Evolutionary conservation across 2,888 invertebrate genomes (phyloP), one percentile per base, ranked within the genome.

Genomic region (Rosalia funebris): DNA sequence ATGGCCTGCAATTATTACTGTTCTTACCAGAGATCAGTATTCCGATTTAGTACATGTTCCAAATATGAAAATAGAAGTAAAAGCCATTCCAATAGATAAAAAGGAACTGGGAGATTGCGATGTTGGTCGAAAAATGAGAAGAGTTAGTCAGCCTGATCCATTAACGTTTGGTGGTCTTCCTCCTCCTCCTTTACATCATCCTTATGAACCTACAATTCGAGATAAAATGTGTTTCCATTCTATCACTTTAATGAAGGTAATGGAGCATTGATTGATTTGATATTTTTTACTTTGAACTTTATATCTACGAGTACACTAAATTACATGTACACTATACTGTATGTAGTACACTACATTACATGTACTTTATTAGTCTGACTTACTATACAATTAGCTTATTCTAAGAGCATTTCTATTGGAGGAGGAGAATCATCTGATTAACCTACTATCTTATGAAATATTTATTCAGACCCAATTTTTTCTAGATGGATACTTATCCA

Each of bases 181-280:
- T 0, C 85, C 87, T 42, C 89, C 88, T 5, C 83, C 88, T 2
- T 83, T 91, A 14, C 89, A 91, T 70, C 84, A 86, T 11, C 86
- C 90, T 0, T 97, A 95, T 82, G 92, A 95, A 79, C 89, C 94
- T 0, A 94, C 95, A 0, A 85, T 92, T 46, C 90, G 91, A 74
- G 96, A 97, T 74, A 93, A 91, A 80, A 94, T 94, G 90, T 89
- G 92, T 76, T 98, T 95, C 82, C 93, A 96, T 82, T 91, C 96
- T 19, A 96, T 98, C 68, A 93, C 94, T 10, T 93, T 96, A 81
- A 97, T 98, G 96, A 94, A 94, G 86, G 91, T 66, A 15, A 12
- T n/a, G n/a, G n/a, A n/a, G n/a, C n/a, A n/a, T n/a, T n/a, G n/a
- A n/a, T n/a, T n/a, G n/a, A n/a, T n/a, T n/a, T n/a, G n/a, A n/a